phyloP scores from a whole-genome alignment of 1,140 invertebrate species.

The Tetranychus cinnabarinus region DNA sequence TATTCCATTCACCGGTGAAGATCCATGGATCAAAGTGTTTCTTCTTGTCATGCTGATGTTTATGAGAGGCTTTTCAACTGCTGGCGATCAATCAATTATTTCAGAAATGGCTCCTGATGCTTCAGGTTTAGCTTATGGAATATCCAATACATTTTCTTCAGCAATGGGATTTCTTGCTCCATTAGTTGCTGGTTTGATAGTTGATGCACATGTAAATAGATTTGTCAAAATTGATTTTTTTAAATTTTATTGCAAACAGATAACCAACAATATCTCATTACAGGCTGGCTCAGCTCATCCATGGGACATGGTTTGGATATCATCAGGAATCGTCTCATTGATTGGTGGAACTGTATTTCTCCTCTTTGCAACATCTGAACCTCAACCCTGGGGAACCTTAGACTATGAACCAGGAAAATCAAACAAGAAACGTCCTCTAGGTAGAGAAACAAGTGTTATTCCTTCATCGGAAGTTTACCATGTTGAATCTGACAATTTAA shows the following conservation, averaged over 20 bases:
- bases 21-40: slow-evolving; percentile 2
- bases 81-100: slow-evolving; percentile 11
- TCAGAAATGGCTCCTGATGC: slow-evolving; percentile 4
- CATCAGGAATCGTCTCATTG: too few species aligned
- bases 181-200: background rate
- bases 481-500: too few species aligned
- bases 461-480: too few species aligned
- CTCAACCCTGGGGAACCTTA: slow-evolving; percentile 19
- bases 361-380: slow-evolving; percentile 22
- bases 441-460: too few species aligned
- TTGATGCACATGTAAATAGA: background rate
- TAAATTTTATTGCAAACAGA: too few species aligned
- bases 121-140: slow-evolving; percentile 1
- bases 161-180: slow-evolving; percentile 1
- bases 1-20: slow-evolving; percentile 8
- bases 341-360: slow-evolving; percentile 40
- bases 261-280: too few species aligned
- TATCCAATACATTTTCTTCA: slow-evolving; percentile 2
- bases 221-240: too few species aligned
- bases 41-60: slow-evolving; percentile 10
- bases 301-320: too few species aligned
- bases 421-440: slow-evolving; percentile 4
- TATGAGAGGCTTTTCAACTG: slow-evolving; percentile 9
- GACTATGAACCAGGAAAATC: slow-evolving; percentile 14
- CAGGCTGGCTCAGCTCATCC: too few species aligned